Percentiles rank a stretch among this genome's conserved stretches.
phyloP scores from a whole-genome alignment of 2,113 vertebrate genomes.

The Oreochromis spilurus region DNA sequence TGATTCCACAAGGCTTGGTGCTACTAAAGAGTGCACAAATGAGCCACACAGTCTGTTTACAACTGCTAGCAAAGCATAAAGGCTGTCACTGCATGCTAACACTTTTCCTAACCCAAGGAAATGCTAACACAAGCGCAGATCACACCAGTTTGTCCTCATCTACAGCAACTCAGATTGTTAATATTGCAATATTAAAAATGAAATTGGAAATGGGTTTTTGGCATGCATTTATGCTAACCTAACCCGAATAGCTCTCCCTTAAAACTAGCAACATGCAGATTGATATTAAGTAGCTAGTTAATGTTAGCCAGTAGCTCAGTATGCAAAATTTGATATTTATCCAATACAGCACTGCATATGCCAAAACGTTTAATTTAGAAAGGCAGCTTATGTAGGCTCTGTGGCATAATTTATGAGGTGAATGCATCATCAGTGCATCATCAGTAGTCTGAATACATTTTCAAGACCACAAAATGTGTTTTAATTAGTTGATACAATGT shows the following conservation, averaged over 20 bases:
- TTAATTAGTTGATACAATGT: background rate
- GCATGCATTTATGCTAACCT: background rate
- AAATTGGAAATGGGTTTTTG: background rate
- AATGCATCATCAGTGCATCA: background rate
- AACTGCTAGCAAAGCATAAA: background rate
- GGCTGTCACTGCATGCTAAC: background rate
- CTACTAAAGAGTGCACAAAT: background rate
- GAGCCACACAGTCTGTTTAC: background rate
- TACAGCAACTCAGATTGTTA: background rate
- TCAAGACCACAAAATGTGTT: background rate
- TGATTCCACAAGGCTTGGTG: background rate
- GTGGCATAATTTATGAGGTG: background rate
- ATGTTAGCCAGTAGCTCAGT: background rate
- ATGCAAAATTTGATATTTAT: background rate
- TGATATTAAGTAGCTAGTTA: background rate
- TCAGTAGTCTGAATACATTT: background rate
- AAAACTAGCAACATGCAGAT: background rate
- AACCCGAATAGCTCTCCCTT: background rate
- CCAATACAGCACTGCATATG: background rate
- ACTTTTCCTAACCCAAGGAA: background rate
- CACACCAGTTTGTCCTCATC: background rate
- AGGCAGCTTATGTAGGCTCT: background rate
- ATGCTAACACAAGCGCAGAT: background rate
- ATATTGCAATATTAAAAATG: background rate
- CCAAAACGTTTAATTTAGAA: background rate